phyloP scores from a whole-genome alignment of 2,113 vertebrate genomes.

The Lepus americanus region DNA sequence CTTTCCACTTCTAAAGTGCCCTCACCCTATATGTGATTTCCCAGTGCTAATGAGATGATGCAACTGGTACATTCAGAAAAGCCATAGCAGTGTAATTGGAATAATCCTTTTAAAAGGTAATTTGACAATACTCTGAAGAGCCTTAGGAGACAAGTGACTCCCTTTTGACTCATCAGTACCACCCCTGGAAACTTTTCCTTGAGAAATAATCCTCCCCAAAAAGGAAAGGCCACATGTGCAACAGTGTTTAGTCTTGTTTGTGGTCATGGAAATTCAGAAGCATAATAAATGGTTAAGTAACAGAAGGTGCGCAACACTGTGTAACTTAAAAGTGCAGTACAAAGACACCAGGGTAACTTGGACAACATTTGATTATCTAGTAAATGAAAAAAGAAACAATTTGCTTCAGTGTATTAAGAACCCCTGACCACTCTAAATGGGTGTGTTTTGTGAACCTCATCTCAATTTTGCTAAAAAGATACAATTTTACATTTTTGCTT shows the following conservation, averaged over 20 bases:
- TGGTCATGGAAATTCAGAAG: slow-evolving; percentile 44
- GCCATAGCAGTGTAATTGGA: not conserved
- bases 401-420: not conserved
- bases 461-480: slow-evolving; percentile 54
- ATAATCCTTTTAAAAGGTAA: slow-evolving; percentile 52
- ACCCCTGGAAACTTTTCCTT: slow-evolving; percentile 34
- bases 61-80: slow-evolving; percentile 2
- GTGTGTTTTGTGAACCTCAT: slow-evolving; percentile 1
- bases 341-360: not conserved
- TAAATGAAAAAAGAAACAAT: slow-evolving; percentile 33
- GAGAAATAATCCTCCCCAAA: slow-evolving; percentile 5
- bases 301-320: slow-evolving; percentile 11
- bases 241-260: not conserved
- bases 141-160: not conserved
- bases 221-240: not conserved
- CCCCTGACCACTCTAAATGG: not conserved
- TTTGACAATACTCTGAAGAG: not conserved
- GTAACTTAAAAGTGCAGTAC: not conserved
- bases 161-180: slow-evolving; percentile 59
- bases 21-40: not conserved
- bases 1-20: no score
- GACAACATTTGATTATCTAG: slow-evolving; percentile 58
- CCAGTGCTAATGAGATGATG: not conserved
- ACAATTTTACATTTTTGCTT: slow-evolving; percentile 40
- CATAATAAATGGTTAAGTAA: slow-evolving; percentile 34